Evolutionary conservation across 2,113 vertebrate species (phyloP), one percentile per base, ranked within the genome.

Genomic region (Tyto alba): DNA sequence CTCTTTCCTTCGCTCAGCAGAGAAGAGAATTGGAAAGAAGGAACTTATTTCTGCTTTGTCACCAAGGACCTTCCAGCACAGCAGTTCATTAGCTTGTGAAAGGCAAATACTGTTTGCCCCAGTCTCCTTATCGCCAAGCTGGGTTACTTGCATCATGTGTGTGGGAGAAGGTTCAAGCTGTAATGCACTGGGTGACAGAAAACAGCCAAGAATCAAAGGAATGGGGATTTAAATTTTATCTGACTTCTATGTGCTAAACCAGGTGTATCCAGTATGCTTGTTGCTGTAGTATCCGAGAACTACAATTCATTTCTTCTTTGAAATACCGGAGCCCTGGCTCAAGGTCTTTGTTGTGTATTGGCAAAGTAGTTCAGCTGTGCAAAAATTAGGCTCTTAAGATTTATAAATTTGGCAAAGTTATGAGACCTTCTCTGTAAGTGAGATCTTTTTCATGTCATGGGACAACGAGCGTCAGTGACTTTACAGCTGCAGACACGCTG

Each of bases 251-350:
- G 0, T 27, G n/a, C 14, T 41, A 57, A 71, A 15, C 17, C 38
- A 20, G 11, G 8, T 48, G 22, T 60, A 22, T 64, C 40, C n/a
- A 16, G 16, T 1, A 1, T 30, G 25, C 29, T 67, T 50, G 40
- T 36, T 66, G 32, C 64, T 25, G 11, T 43, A 7, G 16, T 36
- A 45, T 40, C 78, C 13, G 22, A 80, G 47, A 83, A 75, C 21
- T 71, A 10, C 5, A 59, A 7, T 55, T 43, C 0, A n/a, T 85
- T 85, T 60, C 8, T 67, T 64, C 36, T 45, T 60, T 77, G 45
- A 36, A 85, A 7, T 7, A 48, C 11, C 2, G 1, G 25, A 68
- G 14, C 21, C 4, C 16, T 0, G 0, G 16, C 67, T 64, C 41
- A 72, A 66, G 13, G 29, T 17, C 19, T 73, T 50, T 43, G 13